A percentile compares a stretch with the other conserved stretches of the same genome.
Conservation (phyloP, 2,113 vertebrate species). For the Sporophila hypoxantha region DNA sequence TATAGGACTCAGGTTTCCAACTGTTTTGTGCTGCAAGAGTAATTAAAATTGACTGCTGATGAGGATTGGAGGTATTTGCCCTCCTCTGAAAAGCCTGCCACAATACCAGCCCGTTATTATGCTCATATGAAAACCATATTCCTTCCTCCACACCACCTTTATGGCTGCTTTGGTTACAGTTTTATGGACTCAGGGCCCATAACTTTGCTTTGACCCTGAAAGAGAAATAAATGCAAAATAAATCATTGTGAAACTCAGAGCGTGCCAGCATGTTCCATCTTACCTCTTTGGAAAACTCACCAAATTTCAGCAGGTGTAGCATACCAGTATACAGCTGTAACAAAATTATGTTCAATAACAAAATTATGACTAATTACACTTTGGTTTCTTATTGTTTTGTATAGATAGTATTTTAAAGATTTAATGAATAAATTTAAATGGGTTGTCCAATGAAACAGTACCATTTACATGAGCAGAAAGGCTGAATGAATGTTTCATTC, state of each 20-base stretch:
- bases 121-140: neutral
- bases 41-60: neutral
- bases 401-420: neutral
- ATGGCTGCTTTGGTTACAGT: neutral
- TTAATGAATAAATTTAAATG: neutral
- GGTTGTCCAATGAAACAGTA: neutral
- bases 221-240: conserved; percentile 1
- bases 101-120: neutral
- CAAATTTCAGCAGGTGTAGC: neutral
- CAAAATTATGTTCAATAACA: neutral
- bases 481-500: neutral
- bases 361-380: neutral
- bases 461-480: neutral
- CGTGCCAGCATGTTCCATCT: neutral
- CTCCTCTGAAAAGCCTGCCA: neutral
- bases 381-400: neutral
- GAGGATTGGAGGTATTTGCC: neutral
- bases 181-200: neutral
- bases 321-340: neutral
- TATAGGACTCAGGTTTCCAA: neutral
- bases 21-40: neutral
- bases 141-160: neutral
- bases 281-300: neutral
- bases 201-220: conserved; percentile 22
- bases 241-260: neutral